Evolutionary conservation across 2,888 invertebrate species (phyloP).

Genomic region (Agrochola lota): DNA sequence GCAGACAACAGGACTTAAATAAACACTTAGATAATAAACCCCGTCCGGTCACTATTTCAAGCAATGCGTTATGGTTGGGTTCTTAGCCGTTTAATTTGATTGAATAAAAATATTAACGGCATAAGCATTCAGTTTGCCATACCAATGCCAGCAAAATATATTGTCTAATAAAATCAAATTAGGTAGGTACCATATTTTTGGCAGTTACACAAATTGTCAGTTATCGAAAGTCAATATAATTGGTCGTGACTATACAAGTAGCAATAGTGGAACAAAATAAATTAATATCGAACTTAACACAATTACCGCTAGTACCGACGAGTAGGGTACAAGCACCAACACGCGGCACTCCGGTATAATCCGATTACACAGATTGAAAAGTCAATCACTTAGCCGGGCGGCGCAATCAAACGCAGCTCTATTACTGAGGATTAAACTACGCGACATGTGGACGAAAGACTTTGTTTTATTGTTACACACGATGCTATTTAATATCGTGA

Average conservation of each 20-base stretch:
- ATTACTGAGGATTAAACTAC: constrained; percentile 78
- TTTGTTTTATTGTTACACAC: constrained; percentile 71
- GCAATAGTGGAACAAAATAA: constrained; percentile 55
- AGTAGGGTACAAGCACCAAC: constrained; percentile 77
- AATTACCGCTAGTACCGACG: constrained; percentile 56
- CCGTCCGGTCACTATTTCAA: neutral
- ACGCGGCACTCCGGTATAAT: constrained; percentile 73
- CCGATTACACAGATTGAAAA: constrained; percentile 89
- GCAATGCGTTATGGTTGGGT: neutral
- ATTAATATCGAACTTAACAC: constrained; percentile 62
- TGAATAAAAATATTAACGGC: neutral
- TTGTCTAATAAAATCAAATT: neutral
- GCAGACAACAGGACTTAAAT: neutral
- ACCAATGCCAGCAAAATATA: neutral
- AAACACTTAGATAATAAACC: neutral
- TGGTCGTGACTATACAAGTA: constrained; percentile 26
- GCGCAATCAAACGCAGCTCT: constrained; percentile 84
- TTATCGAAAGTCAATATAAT: constrained; percentile 13
- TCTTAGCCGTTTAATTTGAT: neutral
- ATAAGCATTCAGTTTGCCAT: too few relatives aligned
- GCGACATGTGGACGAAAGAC: constrained; percentile 78
- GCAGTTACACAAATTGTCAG: neutral
- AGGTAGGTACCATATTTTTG: neutral
- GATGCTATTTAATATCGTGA: constrained; percentile 64
- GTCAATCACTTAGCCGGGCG: constrained; percentile 88